Base-by-base conservation (phyloP, 1,140 invertebrate species). In the Tetramorium alpestre region DNA sequence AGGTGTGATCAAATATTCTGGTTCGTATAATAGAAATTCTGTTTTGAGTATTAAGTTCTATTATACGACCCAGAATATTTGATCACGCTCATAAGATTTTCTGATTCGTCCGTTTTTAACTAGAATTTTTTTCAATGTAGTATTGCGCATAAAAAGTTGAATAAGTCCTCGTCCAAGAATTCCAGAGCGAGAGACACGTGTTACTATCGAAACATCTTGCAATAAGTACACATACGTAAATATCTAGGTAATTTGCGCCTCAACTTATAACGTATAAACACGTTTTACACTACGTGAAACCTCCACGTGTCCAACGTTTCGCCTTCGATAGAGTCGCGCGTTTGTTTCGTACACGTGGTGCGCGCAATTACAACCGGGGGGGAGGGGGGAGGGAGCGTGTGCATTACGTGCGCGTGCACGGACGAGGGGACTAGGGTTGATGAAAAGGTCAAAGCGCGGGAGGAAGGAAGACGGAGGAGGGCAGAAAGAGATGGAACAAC, bases 231-330 rank as follows among this genome's bases (percentile, higher is more conserved):
- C 13, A 5, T 13, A 16, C 11, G 10, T n/a, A 60, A 58, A 11
- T 10, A 28, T 60, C 56, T 18, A 73, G 11, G n/a, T 41, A 28
- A 16, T 22, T 44, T 38, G 13, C 28, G 13, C 28, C 28, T 73
- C 25, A 16, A 44, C 25, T 72, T 75, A 75, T 41, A 33, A 47
- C 18, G 41, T 22, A 60, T 73, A 82, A 72, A 82, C 65, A 84
- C 54, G 28, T 28, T 84, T 84, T 84, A 60, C 5, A 54, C 54
- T 49, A 13, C 13, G 54, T 47, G 67, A 47, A 33, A 62, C 13
- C 28, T 72, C 67, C 56, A 73, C 56, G 69, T 73, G 67, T 73
- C 54, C 25, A 3, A 22, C 41, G 18, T 47, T 56, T 81, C 22
- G 47, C 22, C 54, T 84, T 58, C 78, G 49, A 65, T 65, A 65